A percentile compares a stretch with the other conserved stretches of the same genome.
phyloP scores from a whole-genome alignment of 2,113 vertebrate genomes.

The Tyrannus savana region DNA sequence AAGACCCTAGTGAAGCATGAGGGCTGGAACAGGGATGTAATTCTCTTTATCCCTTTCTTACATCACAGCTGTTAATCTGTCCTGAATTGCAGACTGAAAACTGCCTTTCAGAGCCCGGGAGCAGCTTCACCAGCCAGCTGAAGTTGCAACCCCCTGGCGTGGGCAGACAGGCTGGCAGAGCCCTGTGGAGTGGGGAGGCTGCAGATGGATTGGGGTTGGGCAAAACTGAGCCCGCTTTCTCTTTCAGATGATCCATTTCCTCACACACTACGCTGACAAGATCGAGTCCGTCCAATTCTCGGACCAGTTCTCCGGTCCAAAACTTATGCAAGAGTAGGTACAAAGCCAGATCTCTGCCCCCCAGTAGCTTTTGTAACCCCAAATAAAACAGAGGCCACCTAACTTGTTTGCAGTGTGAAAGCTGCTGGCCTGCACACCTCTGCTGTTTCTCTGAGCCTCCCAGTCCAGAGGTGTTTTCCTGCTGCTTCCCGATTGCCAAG shows the following conservation, averaged over 20 bases:
- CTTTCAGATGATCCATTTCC: slow-evolving; percentile 95
- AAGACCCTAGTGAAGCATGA: neutral
- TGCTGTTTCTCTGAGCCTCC: too few species aligned
- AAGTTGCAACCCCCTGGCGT: neutral
- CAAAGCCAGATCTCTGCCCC: neutral
- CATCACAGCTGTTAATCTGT: neutral
- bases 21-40: neutral
- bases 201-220: neutral
- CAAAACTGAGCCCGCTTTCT: neutral
- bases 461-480: too few species aligned
- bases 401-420: too few species aligned
- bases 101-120: neutral
- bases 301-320: slow-evolving; percentile 99
- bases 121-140: neutral
- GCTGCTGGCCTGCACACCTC: too few species aligned
- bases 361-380: too few species aligned
- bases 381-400: too few species aligned
- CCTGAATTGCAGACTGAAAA: neutral
- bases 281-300: slow-evolving; percentile 99
- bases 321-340: slow-evolving; percentile 99
- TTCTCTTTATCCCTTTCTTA: neutral
- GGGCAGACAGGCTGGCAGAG: neutral
- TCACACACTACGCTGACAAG: slow-evolving; percentile 96
- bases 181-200: neutral
- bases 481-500: too few species aligned